Percentiles rank a stretch among this genome's conserved stretches.
Evolutionary conservation across 2,888 invertebrate genomes (phyloP).

Genomic region (Drosophila merina): DNA sequence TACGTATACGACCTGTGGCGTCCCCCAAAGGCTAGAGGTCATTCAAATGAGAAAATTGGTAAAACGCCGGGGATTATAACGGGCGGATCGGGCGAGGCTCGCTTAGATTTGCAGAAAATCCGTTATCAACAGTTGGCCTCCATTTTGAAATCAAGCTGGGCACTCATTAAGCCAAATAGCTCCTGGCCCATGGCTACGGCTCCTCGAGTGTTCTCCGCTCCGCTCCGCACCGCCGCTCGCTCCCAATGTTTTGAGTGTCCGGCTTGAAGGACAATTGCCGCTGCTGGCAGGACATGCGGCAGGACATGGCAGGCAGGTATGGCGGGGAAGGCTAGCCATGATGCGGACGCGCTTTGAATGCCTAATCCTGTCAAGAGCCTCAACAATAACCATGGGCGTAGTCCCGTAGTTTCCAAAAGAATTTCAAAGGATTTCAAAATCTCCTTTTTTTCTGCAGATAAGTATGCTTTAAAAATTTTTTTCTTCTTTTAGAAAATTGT

Average conservation of each 20-base stretch:
- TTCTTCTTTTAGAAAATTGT: background rate
- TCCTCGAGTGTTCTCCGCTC: background rate
- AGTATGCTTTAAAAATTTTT: background rate
- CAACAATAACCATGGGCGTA: background rate
- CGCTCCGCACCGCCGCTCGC: background rate
- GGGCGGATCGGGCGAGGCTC: background rate
- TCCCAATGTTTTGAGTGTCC: slow-evolving; percentile 1
- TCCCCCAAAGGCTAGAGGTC: background rate
- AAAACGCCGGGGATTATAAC: background rate
- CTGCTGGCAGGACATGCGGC: slow-evolving; percentile 16
- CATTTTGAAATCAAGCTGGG: slow-evolving; percentile 39
- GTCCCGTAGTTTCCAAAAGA: too few species aligned
- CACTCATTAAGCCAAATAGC: slow-evolving; percentile 53
- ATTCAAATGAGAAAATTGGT: background rate
- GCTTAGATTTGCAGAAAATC: slow-evolving; percentile 19
- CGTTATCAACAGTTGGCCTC: slow-evolving; percentile 41
- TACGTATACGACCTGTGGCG: background rate
- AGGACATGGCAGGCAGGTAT: slow-evolving; percentile 4
- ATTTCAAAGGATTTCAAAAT: too few species aligned
- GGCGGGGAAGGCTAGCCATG: slow-evolving; percentile 28
- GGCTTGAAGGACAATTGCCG: slow-evolving; percentile 42
- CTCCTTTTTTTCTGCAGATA: background rate
- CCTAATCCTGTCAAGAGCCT: slow-evolving; percentile 52
- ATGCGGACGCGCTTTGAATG: slow-evolving; percentile 57
- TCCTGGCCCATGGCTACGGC: slow-evolving; percentile 28